Conservation (phyloP, 2,797 vertebrate species). For the Pempheris klunzingeri region DNA sequence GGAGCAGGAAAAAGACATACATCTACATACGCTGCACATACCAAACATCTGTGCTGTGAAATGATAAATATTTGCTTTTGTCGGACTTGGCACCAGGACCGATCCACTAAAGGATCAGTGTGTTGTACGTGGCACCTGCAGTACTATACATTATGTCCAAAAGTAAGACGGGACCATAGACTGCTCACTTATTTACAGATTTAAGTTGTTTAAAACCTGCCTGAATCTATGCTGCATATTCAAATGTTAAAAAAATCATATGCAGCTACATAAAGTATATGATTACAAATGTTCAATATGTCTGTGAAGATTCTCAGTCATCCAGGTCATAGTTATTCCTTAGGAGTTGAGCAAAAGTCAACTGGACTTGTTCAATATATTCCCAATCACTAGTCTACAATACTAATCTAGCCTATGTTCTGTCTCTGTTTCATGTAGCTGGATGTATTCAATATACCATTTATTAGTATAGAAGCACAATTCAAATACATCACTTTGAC, state of each 20-base stretch:
- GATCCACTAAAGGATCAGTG: conserved; percentile 37
- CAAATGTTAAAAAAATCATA: neutral
- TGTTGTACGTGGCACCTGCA: conserved; percentile 11
- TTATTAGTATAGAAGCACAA: conserved; percentile 10
- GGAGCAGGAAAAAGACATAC: conserved; percentile 52
- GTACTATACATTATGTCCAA: conserved; percentile 8
- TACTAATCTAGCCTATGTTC: neutral
- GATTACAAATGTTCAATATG: neutral
- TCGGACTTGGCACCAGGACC: conserved; percentile 57
- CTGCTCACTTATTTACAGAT: neutral
- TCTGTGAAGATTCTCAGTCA: too few relatives aligned
- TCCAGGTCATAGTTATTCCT: too few relatives aligned
- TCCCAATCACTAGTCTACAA: neutral
- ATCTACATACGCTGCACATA: conserved; percentile 65
- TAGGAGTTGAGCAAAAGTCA: too few relatives aligned
- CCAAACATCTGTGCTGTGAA: conserved; percentile 68
- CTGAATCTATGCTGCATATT: conserved; percentile 13
- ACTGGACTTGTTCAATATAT: neutral
- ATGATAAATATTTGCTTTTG: conserved; percentile 77
- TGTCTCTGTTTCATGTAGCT: neutral
- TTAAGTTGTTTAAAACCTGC: conserved; percentile 3
- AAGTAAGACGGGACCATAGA: conserved; percentile 1
- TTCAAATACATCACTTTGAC: conserved; percentile 8
- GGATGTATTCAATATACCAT: neutral
- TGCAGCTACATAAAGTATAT: neutral